Conservation (phyloP, 2,113 vertebrate species). For the Pungitius pungitius region DNA sequence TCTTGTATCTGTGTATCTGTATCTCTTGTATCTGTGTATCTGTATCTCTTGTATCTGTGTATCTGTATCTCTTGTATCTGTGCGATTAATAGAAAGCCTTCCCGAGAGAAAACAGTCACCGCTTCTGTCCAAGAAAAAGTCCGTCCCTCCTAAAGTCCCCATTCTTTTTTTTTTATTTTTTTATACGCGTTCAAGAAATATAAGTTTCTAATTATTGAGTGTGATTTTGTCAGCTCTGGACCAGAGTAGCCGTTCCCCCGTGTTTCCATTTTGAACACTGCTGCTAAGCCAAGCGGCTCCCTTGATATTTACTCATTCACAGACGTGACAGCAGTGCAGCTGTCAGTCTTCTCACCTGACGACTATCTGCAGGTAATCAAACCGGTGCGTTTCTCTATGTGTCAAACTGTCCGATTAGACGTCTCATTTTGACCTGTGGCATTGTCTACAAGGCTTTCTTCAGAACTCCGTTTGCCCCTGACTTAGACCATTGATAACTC, state of each 20-base stretch:
- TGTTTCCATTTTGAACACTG: neutral
- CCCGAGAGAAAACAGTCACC: neutral
- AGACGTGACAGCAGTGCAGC: neutral
- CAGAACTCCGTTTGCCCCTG: constrained; percentile 9
- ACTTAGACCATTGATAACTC: constrained; percentile 30
- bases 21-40: neutral
- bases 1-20: neutral
- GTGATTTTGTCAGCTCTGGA: neutral
- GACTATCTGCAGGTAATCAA: neutral
- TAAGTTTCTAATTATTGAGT: neutral
- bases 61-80: neutral
- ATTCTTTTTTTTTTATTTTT: neutral
- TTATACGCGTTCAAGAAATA: neutral
- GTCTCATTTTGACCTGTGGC: constrained; percentile 4
- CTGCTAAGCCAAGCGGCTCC: neutral
- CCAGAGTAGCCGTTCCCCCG: neutral
- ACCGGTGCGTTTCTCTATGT: neutral
- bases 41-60: neutral
- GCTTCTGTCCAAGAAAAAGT: neutral
- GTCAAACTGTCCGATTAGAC: neutral
- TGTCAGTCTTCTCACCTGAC: neutral
- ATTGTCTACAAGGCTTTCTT: constrained; percentile 30
- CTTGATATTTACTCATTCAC: neutral
- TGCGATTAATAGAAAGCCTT: too few relatives aligned
- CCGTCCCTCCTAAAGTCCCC: neutral